Percentiles rank a stretch among this genome's conserved stretches.
phyloP scores from a whole-genome alignment of 2,888 invertebrate genomes.

The Thalpophila matura region DNA sequence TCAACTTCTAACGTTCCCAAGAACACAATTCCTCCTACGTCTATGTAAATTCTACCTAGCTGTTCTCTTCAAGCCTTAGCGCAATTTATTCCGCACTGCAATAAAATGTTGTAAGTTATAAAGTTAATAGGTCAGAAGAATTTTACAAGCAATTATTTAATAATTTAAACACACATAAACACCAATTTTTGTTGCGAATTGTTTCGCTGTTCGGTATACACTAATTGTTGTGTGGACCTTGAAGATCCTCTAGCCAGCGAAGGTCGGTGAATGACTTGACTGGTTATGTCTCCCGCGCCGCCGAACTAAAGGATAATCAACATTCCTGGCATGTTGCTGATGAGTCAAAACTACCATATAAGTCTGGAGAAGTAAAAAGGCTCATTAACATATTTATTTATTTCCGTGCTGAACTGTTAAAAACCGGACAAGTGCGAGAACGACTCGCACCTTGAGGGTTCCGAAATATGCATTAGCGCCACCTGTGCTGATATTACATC shows the following conservation, averaged over 20 bases:
- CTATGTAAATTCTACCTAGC: too few relatives aligned
- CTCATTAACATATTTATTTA: constrained; percentile 41
- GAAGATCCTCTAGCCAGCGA: constrained; percentile 24
- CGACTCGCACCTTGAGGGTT: too few relatives aligned
- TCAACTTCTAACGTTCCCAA: too few relatives aligned
- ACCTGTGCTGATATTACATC: too few relatives aligned
- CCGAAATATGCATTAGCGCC: too few relatives aligned
- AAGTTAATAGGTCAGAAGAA: neutral
- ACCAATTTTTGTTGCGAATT: constrained; percentile 8
- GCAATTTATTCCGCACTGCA: too few relatives aligned
- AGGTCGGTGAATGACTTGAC: constrained; percentile 45
- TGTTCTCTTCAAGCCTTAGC: too few relatives aligned
- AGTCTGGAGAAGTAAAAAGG: neutral
- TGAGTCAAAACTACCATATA: constrained; percentile 27
- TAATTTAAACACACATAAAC: constrained; percentile 4
- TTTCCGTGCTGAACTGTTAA: constrained; percentile 28
- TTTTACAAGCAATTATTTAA: neutral
- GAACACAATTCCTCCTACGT: too few relatives aligned
- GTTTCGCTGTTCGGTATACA: constrained; percentile 11
- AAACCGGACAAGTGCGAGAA: neutral
- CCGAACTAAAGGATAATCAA: constrained; percentile 48
- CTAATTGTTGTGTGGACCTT: constrained; percentile 37
- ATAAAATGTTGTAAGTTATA: neutral
- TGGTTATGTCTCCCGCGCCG: constrained; percentile 40
- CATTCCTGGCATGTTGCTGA: constrained; percentile 46